Percentiles rank a stretch among this genome's conserved stretches.
Evolutionary conservation across 2,888 invertebrate genomes (phyloP).

Genomic region (Bombylius discolor): DNA sequence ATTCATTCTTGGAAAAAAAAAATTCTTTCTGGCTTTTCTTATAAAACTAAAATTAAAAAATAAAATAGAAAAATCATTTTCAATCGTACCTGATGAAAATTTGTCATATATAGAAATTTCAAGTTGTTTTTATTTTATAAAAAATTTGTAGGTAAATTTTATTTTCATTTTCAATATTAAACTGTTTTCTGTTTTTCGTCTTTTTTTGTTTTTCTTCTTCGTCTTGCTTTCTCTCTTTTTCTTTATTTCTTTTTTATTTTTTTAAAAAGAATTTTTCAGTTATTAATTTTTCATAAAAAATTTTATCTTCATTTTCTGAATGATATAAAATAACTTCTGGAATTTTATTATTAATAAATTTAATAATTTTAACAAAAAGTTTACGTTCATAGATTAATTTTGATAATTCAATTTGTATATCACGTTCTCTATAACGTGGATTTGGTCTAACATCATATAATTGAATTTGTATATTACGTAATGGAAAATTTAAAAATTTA

Average conservation of each 20-base stretch:
- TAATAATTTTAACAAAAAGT: constrained; percentile 31
- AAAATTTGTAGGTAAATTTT: too few species aligned
- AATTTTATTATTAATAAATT: constrained; percentile 16
- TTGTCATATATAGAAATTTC: too few species aligned
- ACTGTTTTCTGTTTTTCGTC: too few species aligned
- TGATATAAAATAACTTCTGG: constrained; percentile 32
- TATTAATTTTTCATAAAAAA: constrained; percentile 10
- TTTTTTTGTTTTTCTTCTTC: too few species aligned
- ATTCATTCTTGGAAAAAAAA: too few species aligned
- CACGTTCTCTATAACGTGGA: constrained; percentile 25
- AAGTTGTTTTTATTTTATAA: too few species aligned
- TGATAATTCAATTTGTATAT: constrained; percentile 28
- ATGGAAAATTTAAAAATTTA: constrained; percentile 41
- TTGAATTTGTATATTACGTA: constrained; percentile 40
- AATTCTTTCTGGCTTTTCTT: too few species aligned
- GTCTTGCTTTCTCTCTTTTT: too few species aligned
- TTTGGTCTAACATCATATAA: constrained; percentile 36
- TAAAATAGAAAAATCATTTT: too few species aligned
- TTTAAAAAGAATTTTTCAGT: background rate
- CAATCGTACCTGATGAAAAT: too few species aligned
- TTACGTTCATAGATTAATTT: constrained; percentile 33
- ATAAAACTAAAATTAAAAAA: too few species aligned
- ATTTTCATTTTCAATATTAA: too few species aligned
- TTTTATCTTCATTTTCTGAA: constrained; percentile 12
- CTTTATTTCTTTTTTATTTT: background rate